Evolutionary conservation across 2,113 vertebrate species (phyloP).

Genomic region (Centropus unirufus): DNA sequence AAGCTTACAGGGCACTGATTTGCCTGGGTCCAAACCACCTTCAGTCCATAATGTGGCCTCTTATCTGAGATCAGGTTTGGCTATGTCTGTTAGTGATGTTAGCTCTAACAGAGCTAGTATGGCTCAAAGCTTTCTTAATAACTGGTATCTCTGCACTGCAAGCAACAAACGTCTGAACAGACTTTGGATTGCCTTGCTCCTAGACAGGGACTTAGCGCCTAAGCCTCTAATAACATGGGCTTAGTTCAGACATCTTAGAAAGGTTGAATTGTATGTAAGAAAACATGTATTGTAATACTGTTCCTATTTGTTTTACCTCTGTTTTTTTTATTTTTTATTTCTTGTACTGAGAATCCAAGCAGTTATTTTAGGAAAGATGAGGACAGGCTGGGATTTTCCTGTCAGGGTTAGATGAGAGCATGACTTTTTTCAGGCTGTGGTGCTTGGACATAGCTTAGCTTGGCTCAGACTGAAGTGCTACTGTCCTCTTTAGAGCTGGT

Average conservation of each 20-base stretch:
- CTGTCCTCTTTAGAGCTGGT: not conserved
- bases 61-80: slow-evolving; percentile 18
- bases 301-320: not conserved
- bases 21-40: not conserved
- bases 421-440: not conserved
- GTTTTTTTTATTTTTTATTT: not conserved
- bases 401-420: not conserved
- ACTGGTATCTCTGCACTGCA: not conserved
- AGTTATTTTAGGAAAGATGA: not conserved
- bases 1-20: not conserved
- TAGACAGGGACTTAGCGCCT: slow-evolving; percentile 6
- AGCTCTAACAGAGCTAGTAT: not conserved
- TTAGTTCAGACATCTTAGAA: slow-evolving; percentile 16
- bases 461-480: not conserved
- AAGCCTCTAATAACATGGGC: not conserved
- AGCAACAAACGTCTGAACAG: not conserved
- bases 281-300: not conserved
- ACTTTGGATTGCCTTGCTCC: not conserved
- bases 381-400: not conserved
- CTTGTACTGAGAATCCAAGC: not conserved
- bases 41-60: not conserved
- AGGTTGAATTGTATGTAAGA: slow-evolving; percentile 25
- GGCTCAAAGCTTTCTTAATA: not conserved
- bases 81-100: not conserved
- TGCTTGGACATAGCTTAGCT: not conserved